These are phyloP conservation scores for Pleuronectes platessa DNA, from an alignment of 2,113 vertebrate genomes.

Conservation along the genomic window DNA sequence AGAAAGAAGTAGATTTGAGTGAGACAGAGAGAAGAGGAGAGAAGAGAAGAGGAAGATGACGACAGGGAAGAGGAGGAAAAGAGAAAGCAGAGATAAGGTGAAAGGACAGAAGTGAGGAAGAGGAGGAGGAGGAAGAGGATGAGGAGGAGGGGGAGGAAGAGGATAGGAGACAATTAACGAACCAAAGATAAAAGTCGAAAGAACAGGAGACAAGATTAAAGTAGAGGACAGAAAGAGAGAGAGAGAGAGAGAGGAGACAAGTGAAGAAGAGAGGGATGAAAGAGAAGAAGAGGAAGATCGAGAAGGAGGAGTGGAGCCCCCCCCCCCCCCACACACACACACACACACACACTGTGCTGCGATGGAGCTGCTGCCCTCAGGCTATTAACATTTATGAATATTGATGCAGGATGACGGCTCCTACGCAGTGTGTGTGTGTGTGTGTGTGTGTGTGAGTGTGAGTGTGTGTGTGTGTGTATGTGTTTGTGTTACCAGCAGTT, in stretches of 20 bases:
- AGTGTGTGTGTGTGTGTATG: constrained; percentile 39
- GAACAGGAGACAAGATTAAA: too few species aligned
- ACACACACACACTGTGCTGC: constrained; percentile 19
- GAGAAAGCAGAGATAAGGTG: neutral
- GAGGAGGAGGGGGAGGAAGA: neutral
- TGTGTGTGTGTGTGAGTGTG: constrained; percentile 39
- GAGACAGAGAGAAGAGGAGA: neutral
- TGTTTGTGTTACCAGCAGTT: neutral
- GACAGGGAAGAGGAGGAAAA: neutral
- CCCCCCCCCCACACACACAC: too few species aligned
- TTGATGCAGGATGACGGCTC: constrained; percentile 68
- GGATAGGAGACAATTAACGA: constrained; percentile 10
- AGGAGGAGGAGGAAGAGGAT: neutral
- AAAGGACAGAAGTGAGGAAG: neutral
- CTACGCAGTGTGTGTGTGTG: constrained; percentile 51
- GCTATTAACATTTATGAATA: constrained; percentile 76
- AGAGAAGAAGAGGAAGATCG: constrained; percentile 15
- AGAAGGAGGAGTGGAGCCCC: neutral
- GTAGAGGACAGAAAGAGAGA: neutral
- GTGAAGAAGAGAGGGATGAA: constrained; percentile 4
- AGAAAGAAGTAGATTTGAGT: neutral
- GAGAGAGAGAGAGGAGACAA: neutral
- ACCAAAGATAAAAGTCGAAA: constrained; percentile 7
- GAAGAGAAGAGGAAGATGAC: neutral
- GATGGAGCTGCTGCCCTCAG: constrained; percentile 59